Evolutionary conservation across 2,113 vertebrate genomes (phyloP).

Genomic region (Platysteira castanea): DNA sequence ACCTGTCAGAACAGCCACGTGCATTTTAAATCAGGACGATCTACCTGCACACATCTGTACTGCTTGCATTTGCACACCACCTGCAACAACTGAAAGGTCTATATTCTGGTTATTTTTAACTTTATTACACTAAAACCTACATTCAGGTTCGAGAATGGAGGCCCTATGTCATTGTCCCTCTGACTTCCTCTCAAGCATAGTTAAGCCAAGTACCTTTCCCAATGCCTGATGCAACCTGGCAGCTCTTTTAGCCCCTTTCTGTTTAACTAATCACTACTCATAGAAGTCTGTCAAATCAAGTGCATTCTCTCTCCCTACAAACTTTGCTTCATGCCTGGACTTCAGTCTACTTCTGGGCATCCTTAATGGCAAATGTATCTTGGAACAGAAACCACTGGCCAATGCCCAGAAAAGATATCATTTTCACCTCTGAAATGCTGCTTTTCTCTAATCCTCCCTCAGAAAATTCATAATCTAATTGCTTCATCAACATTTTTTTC

Average conservation of each 20-base stretch:
- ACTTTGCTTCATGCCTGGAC: neutral
- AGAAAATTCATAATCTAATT: neutral
- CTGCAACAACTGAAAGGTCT: neutral
- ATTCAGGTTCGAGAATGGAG: neutral
- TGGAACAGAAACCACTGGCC: neutral
- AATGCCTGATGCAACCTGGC: neutral
- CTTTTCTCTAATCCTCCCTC: neutral
- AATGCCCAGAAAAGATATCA: neutral
- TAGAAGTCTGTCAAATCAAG: neutral
- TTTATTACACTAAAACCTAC: neutral
- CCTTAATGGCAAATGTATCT: neutral
- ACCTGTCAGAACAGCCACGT: neutral
- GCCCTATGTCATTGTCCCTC: neutral
- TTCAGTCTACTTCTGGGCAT: neutral
- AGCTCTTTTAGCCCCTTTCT: neutral
- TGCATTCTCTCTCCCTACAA: neutral
- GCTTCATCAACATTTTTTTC: neutral
- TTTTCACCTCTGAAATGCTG: neutral
- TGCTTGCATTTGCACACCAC: neutral
- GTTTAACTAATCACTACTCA: neutral
- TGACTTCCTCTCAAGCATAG: neutral
- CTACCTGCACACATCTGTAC: rapidly evolving
- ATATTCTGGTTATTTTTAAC: neutral
- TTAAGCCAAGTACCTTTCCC: neutral
- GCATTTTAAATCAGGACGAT: neutral